These are phyloP conservation scores for Eupithecia subumbrata DNA, from an alignment of 2,888 invertebrate genomes.

Conservation along the genomic window DNA sequence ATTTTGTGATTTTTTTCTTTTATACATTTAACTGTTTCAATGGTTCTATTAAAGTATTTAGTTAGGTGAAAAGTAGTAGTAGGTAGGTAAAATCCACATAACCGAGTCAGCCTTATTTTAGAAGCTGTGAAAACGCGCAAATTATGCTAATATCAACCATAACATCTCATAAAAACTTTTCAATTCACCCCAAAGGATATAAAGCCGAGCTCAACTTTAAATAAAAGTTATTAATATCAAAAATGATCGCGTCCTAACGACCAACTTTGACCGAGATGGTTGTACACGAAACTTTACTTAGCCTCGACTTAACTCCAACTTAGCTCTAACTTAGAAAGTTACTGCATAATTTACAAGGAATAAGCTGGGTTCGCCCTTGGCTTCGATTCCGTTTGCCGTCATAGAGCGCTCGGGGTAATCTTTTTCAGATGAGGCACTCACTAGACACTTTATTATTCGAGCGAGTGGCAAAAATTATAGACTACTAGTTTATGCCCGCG, in stretches of 20 bases:
- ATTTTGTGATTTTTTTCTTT: not conserved
- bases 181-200: conserved; percentile 25
- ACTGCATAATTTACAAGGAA: conserved; percentile 56
- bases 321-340: conserved; percentile 56
- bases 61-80: not conserved
- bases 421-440: conserved; percentile 26
- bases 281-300: conserved; percentile 52
- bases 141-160: not conserved
- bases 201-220: conserved; percentile 35
- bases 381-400: conserved; percentile 46
- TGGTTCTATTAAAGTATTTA: not conserved
- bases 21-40: not conserved
- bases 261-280: conserved; percentile 44
- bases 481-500: no score
- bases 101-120: not conserved
- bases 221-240: conserved; percentile 45
- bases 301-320: conserved; percentile 47
- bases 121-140: conserved; percentile 6
- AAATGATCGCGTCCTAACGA: conserved; percentile 40
- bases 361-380: conserved; percentile 54
- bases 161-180: conserved; percentile 12
- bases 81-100: not conserved
- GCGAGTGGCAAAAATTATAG: not conserved
- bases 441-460: not conserved
- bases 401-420: conserved; percentile 35